Conservation (phyloP, 53 echinoderm and acorn worm genomes). For the Temnopleurus reevesii region DNA sequence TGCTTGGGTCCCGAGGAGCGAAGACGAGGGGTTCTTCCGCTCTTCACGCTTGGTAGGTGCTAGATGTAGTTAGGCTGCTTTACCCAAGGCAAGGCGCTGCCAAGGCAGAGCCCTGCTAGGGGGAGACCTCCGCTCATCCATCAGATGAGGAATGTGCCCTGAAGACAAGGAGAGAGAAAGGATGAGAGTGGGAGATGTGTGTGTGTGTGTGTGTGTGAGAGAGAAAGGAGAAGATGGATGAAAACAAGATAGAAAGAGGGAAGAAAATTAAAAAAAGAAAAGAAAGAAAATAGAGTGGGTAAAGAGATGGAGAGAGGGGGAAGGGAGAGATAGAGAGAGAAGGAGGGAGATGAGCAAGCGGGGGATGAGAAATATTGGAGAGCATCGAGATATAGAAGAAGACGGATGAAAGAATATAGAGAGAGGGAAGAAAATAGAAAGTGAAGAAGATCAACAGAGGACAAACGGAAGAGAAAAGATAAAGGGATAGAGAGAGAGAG, state of each 20-base stretch:
- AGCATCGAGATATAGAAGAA: not conserved
- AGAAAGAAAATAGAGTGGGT: not conserved
- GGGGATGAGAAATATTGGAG: too few species aligned
- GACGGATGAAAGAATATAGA: too few species aligned
- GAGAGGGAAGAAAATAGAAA: not conserved
- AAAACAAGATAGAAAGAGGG: not conserved
- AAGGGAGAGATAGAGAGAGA: not conserved
- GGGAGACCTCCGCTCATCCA: conserved; percentile 35
- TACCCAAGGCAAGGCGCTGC: conserved; percentile 43
- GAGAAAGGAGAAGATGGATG: conserved; percentile 4
- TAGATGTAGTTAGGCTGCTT: conserved; percentile 60
- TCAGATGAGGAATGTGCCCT: conserved; percentile 41
- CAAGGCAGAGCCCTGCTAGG: conserved; percentile 1
- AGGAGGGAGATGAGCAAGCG: not conserved
- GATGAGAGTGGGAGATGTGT: conserved; percentile 14
- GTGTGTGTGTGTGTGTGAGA: too few species aligned
- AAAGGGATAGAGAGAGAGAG: not conserved
- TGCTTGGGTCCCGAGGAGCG: conserved; percentile 43
- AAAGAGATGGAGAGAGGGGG: too few species aligned
- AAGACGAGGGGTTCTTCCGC: conserved; percentile 45
- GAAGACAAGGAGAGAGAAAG: conserved; percentile 6
- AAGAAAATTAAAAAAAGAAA: not conserved
- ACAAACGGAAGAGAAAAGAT: not conserved
- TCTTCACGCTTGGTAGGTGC: conserved; percentile 62
- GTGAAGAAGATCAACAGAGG: not conserved